Base-by-base conservation (phyloP, 2,888 invertebrate species). In the Lymantria dispar region DNA sequence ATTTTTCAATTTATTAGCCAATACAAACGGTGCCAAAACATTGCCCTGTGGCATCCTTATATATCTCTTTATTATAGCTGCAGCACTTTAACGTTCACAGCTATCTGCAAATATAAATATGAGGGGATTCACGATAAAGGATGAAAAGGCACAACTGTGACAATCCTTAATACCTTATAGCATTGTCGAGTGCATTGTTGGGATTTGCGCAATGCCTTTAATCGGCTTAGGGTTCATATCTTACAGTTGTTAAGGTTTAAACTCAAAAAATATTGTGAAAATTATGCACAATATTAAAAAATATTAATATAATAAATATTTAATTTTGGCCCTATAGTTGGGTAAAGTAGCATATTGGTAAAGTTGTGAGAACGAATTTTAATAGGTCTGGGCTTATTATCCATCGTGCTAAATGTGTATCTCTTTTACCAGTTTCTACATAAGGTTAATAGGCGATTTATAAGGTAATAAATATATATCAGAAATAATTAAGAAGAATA, bases 21-120 rank as follows among this genome's bases (percentile, higher is more conserved):
- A 22, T 22, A 22, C 22, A 22, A 22, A 22, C 11, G 38, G 38
- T 8, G 12, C 14, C 3, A 29, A 5, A 10, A 22, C 12, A 0
- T 0, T 11, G 7, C 37, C 13, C 7, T 13, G 58, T 41, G 52
- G n/a, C 58, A 56, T 0, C 64, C 67, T 56, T 64, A 47, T 38
- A 39, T 33, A 43, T 40, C 8, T n/a, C 36, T 46, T 22, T 33
- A 49, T 51, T 52, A 64, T 53, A 51, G 56, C 59, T 53, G 50
- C 45, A 62, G 50, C 54, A 59, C 49, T 62, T 59, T 51, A 45
- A 50, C 46, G 51, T 45, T 48, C 45, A 38, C 47, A 55, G 56
- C 62, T 43, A 41, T 43, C 48, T 47, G 14, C 37, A 56, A 66
- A 60, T 60, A 62, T 62, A 64, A 66, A 62, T 64, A 66, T 60